Evolutionary conservation across 2,888 invertebrate genomes (phyloP).

Genomic region (Leptinotarsa rubiginosa): DNA sequence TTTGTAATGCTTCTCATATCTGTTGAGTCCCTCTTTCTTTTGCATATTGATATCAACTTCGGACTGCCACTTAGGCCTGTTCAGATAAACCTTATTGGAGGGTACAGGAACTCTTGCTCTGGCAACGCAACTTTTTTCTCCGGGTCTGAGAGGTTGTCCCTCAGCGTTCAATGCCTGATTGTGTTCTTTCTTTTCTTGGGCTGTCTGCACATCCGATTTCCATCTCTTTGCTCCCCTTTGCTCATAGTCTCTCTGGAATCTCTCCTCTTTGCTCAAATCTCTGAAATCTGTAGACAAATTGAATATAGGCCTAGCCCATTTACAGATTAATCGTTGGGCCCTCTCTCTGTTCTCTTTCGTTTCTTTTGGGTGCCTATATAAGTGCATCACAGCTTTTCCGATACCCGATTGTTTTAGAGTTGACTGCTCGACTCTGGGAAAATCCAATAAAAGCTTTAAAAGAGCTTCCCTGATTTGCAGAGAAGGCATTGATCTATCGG

Average conservation of each 20-base stretch:
- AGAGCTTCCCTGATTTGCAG: conserved; percentile 91
- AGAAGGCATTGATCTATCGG: conserved; percentile 95
- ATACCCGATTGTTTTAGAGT: conserved; percentile 95
- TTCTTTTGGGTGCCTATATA: conserved; percentile 98
- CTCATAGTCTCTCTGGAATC: conserved; percentile 91
- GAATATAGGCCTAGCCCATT: conserved; percentile 98
- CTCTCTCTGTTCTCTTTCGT: conserved; percentile 90
- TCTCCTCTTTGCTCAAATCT: conserved; percentile 92
- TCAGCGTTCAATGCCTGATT: conserved; percentile 74
- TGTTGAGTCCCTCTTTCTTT: conserved; percentile 85
- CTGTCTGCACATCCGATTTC: conserved; percentile 67
- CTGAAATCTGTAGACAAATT: conserved; percentile 94
- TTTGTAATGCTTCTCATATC: conserved; percentile 93
- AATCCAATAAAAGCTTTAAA: conserved; percentile 82
- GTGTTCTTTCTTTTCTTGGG: conserved; percentile 71
- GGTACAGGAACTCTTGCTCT: conserved; percentile 95
- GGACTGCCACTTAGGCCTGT: conserved; percentile 90
- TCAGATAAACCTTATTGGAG: conserved; percentile 96
- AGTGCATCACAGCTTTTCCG: conserved; percentile 99
- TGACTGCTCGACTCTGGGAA: conserved; percentile 89
- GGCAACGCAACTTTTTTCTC: conserved; percentile 95
- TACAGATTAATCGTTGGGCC: conserved; percentile 93
- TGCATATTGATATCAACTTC: conserved; percentile 87
- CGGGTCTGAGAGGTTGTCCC: conserved; percentile 82
- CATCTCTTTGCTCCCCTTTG: conserved; percentile 76